Percentiles rank a stretch among this genome's conserved stretches.
Evolutionary conservation across 2,888 invertebrate species (phyloP).

Genomic region (Mythimna albipuncta): DNA sequence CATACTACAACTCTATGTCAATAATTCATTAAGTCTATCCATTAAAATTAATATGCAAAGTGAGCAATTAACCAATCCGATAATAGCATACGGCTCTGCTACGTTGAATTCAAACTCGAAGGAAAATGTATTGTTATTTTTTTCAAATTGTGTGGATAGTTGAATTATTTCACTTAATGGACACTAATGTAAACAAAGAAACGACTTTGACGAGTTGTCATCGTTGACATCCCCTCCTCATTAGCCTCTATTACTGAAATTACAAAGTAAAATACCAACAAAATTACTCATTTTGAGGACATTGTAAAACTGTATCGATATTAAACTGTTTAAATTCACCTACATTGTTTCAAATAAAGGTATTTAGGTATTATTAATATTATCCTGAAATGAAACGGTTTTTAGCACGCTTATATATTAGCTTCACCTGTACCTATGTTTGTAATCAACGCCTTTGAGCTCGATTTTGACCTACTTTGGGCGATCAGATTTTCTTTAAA

Average conservation of each 20-base stretch:
- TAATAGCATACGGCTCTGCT: slow-evolving; percentile 14
- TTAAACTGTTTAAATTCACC: background rate
- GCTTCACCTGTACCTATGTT: too few relatives aligned
- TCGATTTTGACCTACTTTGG: too few relatives aligned
- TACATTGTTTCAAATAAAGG: background rate
- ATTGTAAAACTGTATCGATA: background rate
- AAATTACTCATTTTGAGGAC: background rate
- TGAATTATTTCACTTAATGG: slow-evolving; percentile 11
- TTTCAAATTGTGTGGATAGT: background rate
- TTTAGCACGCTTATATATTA: too few relatives aligned
- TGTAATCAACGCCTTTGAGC: too few relatives aligned
- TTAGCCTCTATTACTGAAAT: slow-evolving; percentile 53
- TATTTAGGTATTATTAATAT: background rate
- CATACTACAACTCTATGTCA: slow-evolving; percentile 41
- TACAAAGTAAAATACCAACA: slow-evolving; percentile 26
- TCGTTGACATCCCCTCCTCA: slow-evolving; percentile 38
- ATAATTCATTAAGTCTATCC: slow-evolving; percentile 52
- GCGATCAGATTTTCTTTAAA: too few relatives aligned
- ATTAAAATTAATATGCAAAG: slow-evolving; percentile 53
- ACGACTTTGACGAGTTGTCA: slow-evolving; percentile 40
- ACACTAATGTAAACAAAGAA: slow-evolving; percentile 53
- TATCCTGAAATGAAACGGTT: slow-evolving; percentile 6
- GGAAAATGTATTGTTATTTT: background rate
- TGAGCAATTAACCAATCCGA: slow-evolving; percentile 35
- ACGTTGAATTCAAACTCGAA: background rate